A percentile compares a stretch with the other conserved stretches of the same genome.
phyloP scores from a whole-genome alignment of 1,140 invertebrate genomes.

The Oedothorax gibbosus region DNA sequence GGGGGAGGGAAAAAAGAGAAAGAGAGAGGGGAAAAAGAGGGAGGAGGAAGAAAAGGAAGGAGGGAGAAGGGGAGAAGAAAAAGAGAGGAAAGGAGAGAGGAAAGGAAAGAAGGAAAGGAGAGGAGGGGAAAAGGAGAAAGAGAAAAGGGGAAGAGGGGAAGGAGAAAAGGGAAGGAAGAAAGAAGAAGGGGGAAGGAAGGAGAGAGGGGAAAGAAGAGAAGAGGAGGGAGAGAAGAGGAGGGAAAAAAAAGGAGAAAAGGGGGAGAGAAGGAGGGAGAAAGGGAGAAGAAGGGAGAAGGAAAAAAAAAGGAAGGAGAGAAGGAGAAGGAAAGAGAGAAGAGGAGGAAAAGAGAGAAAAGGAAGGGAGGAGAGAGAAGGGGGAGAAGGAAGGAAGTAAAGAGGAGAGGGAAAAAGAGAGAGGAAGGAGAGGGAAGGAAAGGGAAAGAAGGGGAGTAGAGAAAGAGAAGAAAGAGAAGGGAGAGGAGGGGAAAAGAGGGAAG shows the following conservation, averaged over 20 bases:
- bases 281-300: not conserved
- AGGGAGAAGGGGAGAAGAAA: not conserved
- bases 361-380: not conserved
- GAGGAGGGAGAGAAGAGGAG: not conserved
- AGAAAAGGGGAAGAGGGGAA: not conserved
- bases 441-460: slow-evolving; percentile 1
- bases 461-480: not conserved
- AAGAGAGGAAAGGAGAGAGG: not conserved
- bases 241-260: not conserved
- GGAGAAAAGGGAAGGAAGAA: not conserved
- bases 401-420: not conserved
- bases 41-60: not conserved
- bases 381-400: not conserved
- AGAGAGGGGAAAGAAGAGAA: not conserved
- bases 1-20: not conserved
- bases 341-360: not conserved
- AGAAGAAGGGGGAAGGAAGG: not conserved
- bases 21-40: not conserved
- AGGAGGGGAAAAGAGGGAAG: not conserved
- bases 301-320: not conserved
- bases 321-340: not conserved
- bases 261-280: not conserved
- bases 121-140: not conserved
- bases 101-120: not conserved
- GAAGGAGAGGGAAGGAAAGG: not conserved